Conservation (phyloP, 2,797 vertebrate species). For the Cuniculus paca region DNA sequence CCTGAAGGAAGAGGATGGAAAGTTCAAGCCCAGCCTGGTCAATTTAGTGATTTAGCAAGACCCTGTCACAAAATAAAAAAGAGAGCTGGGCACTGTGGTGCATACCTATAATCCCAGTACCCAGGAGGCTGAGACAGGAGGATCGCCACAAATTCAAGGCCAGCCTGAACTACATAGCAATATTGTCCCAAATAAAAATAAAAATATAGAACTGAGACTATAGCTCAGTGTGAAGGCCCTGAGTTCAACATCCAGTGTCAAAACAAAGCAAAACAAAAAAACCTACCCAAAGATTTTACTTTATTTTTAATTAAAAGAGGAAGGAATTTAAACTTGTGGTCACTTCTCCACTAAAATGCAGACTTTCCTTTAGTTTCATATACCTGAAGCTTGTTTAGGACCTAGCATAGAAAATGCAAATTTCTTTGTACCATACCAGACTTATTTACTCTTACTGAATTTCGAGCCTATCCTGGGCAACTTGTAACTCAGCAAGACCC, state of each 20-base stretch:
- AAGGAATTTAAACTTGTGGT: not conserved
- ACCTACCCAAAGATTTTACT: not conserved
- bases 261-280: not conserved
- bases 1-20: not conserved
- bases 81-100: not conserved
- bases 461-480: not conserved
- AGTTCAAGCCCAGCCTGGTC: not conserved
- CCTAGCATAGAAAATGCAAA: not conserved
- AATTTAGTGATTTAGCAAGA: not conserved
- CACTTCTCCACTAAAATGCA: not conserved
- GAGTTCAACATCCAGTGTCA: not conserved
- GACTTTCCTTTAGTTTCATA: conserved; percentile 16
- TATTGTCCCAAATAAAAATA: not conserved
- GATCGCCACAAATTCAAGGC: not conserved
- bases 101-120: not conserved
- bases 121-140: not conserved
- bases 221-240: not conserved
- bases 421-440: not conserved
- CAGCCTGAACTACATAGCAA: not conserved
- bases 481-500: not conserved
- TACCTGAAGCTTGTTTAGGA: not conserved
- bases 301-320: not conserved
- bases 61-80: not conserved
- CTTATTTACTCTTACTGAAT: not conserved
- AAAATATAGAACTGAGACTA: not conserved